Evolutionary conservation across 2,113 vertebrate species (phyloP).

Genomic region (Microcebus griseorufus): DNA sequence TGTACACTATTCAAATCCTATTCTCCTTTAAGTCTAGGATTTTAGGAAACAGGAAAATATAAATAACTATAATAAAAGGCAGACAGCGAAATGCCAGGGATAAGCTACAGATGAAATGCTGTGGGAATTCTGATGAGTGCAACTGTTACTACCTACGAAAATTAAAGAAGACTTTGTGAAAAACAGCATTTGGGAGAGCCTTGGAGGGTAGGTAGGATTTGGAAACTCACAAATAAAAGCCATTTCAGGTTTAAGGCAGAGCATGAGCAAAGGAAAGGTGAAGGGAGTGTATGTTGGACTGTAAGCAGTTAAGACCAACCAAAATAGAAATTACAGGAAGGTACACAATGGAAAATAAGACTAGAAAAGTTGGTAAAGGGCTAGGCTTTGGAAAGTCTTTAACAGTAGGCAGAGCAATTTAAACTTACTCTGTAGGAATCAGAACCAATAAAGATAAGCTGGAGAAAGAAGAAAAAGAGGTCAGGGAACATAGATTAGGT

Average conservation of each 20-base stretch:
- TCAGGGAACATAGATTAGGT: not conserved
- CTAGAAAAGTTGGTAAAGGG: not conserved
- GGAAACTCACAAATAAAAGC: conserved; percentile 25
- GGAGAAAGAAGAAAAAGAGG: not conserved
- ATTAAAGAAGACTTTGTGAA: not conserved
- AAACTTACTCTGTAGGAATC: not conserved
- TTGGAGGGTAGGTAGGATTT: not conserved
- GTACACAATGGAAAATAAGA: not conserved
- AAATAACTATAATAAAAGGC: not conserved
- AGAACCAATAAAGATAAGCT: not conserved
- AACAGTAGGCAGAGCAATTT: not conserved
- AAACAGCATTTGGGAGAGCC: not conserved
- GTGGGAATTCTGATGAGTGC: not conserved
- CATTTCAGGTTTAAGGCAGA: not conserved
- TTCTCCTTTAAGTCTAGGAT: not conserved
- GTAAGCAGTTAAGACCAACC: not conserved
- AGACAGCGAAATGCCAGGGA: not conserved
- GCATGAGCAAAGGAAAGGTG: not conserved
- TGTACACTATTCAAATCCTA: not conserved
- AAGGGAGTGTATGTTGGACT: not conserved
- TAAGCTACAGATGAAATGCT: not conserved
- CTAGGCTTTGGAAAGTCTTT: not conserved
- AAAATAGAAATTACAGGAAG: not conserved
- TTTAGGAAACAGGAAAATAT: conserved; percentile 23
- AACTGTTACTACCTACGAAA: not conserved